Conservation (phyloP, 2,113 vertebrate genomes). For the Nothobranchius kuhntae region DNA sequence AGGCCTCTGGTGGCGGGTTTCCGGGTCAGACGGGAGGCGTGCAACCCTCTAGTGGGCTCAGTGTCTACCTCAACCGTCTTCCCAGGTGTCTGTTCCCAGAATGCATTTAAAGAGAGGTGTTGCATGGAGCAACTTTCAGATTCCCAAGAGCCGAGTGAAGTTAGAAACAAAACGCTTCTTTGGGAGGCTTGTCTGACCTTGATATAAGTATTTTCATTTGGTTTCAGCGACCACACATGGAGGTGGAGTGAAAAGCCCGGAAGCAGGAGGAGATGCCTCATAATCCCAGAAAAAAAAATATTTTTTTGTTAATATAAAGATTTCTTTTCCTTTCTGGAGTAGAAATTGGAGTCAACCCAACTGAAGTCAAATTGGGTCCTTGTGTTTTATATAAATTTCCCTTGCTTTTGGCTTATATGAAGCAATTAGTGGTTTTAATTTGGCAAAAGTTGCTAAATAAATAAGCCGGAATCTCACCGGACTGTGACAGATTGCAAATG, state of each 20-base stretch:
- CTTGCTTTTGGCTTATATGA: no score
- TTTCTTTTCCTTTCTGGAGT: no score
- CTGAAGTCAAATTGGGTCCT: no score
- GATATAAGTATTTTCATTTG: background rate
- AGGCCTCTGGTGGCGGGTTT: slow-evolving; percentile 13
- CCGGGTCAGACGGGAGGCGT: slow-evolving; percentile 2
- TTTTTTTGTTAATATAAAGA: no score
- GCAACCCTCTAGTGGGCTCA: slow-evolving; percentile 13
- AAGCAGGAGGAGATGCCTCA: background rate
- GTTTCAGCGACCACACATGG: background rate
- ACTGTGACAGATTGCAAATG: no score
- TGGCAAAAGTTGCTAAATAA: no score
- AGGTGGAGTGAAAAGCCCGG: background rate
- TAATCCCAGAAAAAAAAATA: no score
- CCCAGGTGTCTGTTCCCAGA: slow-evolving; percentile 18
- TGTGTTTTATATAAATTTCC: no score
- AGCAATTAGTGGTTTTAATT: no score
- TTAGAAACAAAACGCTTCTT: background rate
- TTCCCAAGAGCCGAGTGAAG: background rate
- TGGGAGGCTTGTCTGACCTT: slow-evolving; percentile 4
- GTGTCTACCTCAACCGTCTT: slow-evolving; percentile 3
- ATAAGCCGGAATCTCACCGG: no score
- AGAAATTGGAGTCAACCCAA: no score
- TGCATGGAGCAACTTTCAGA: slow-evolving; percentile 5
- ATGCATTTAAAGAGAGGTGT: background rate